Conservation (phyloP, 2,113 vertebrate genomes). For the Grus americana region DNA sequence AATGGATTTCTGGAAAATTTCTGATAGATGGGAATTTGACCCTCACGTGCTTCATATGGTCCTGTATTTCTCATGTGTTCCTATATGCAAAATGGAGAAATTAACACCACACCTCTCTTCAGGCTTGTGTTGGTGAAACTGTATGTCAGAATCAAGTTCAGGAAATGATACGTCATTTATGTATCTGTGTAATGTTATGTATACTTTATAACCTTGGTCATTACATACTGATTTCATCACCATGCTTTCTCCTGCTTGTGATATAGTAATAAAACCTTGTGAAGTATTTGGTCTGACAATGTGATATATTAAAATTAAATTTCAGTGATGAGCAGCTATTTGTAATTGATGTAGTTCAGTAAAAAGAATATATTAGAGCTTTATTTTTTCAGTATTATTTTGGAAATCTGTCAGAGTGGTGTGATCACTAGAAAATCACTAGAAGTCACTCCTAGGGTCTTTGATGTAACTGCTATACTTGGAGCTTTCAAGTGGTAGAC, state of each 20-base stretch:
- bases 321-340: neutral
- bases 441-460: neutral
- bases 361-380: neutral
- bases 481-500: neutral
- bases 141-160: neutral
- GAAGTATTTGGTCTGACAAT: neutral
- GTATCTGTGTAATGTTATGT: neutral
- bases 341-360: neutral
- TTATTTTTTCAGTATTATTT: neutral
- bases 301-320: neutral
- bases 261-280: neutral
- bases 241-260: neutral
- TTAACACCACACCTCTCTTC: neutral
- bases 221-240: neutral
- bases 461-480: neutral
- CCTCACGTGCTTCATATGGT: neutral
- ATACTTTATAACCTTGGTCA: neutral
- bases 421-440: neutral
- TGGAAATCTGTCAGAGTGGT: neutral
- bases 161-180: neutral
- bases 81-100: slow-evolving; percentile 10
- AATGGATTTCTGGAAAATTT: neutral
- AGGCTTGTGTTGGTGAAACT: neutral
- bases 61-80: neutral
- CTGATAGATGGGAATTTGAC: neutral